Percentiles rank a stretch among this genome's conserved stretches.
These are phyloP conservation scores for Morone saxatilis DNA, from an alignment of 2,113 vertebrate genomes.

Conservation along the genomic window DNA sequence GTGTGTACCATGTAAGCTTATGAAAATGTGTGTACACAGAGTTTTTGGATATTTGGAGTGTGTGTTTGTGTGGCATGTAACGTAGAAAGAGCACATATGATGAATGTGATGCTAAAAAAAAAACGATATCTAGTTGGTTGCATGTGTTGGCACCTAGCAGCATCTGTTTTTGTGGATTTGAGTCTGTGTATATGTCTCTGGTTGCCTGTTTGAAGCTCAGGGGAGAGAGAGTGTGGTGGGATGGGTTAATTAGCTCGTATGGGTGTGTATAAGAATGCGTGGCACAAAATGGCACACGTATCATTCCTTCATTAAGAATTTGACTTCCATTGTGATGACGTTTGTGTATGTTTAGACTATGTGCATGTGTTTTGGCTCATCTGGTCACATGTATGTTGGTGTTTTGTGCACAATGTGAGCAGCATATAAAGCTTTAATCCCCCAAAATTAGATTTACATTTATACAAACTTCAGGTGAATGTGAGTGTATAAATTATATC, in stretches of 20 bases:
- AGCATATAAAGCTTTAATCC: neutral
- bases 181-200: conserved; percentile 43
- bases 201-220: conserved; percentile 44
- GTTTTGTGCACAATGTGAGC: neutral
- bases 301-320: neutral
- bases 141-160: conserved; percentile 53
- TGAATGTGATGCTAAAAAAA: conserved; percentile 34
- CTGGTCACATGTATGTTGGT: neutral
- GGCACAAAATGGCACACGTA: neutral
- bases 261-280: neutral
- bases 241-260: neutral
- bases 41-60: too few relatives aligned
- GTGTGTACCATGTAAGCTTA: neutral
- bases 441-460: neutral
- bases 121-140: conserved; percentile 25
- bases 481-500: neutral
- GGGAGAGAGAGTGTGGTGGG: conserved; percentile 34
- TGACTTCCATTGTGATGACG: neutral
- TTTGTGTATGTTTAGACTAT: neutral
- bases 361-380: neutral
- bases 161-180: conserved; percentile 57
- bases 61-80: neutral
- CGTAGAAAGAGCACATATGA: conserved; percentile 38
- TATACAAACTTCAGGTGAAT: too few relatives aligned
- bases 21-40: too few relatives aligned